Percentiles rank a stretch among this genome's conserved stretches.
phyloP scores from a whole-genome alignment of 35 echinoderm and acorn worm species.

The Antedon bifida region DNA sequence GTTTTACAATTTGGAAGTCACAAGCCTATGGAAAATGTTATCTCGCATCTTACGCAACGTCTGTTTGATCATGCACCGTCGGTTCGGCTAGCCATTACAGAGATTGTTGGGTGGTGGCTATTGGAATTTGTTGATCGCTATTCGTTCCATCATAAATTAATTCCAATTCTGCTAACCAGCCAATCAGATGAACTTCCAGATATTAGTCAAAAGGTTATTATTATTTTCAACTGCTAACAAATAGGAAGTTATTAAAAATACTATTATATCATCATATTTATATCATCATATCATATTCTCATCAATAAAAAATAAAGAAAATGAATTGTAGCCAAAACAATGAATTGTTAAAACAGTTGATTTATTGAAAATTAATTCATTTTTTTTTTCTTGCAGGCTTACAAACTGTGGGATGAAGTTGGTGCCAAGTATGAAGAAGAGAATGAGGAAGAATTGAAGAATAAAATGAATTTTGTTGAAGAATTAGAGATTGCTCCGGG shows the following conservation, averaged over 20 bases:
- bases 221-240: background rate
- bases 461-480: constrained; percentile 70
- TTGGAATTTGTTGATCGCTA: constrained; percentile 86
- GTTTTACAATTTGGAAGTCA: constrained; percentile 80
- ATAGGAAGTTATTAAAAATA: background rate
- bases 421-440: constrained; percentile 73
- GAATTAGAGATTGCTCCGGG: constrained; percentile 31
- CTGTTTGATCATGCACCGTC: constrained; percentile 80
- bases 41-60: constrained; percentile 83
- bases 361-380: background rate
- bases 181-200: constrained; percentile 82
- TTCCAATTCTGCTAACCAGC: constrained; percentile 74
- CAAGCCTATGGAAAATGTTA: constrained; percentile 95
- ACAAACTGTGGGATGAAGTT: constrained; percentile 64
- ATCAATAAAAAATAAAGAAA: background rate
- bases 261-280: background rate
- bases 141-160: constrained; percentile 93
- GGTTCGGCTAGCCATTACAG: constrained; percentile 69
- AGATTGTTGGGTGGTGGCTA: constrained; percentile 84
- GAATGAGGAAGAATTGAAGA: constrained; percentile 92
- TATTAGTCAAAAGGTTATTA: constrained; percentile 55
- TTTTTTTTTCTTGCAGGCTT: constrained; percentile 35
- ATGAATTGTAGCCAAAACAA: too few species aligned
- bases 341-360: too few species aligned
- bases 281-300: background rate